phyloP scores from a whole-genome alignment of 2,888 invertebrate species.

The Eilema sororculum region DNA sequence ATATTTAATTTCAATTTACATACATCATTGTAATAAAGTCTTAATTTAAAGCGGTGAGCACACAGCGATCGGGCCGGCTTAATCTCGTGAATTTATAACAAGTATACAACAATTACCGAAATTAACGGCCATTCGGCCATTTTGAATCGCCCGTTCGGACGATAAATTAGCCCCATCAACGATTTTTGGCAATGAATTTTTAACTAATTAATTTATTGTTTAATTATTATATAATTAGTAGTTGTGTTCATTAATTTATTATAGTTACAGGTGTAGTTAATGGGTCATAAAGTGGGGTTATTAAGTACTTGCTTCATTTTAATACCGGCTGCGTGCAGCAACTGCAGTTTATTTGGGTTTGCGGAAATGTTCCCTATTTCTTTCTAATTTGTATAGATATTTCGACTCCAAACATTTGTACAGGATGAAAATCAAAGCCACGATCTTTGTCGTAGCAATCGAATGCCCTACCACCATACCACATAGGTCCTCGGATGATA shows the following conservation, averaged over 20 bases:
- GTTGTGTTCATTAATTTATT: conserved; percentile 54
- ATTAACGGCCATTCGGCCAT: conserved; percentile 71
- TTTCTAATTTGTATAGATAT: background rate
- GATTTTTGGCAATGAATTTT: conserved; percentile 74
- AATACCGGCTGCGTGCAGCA: background rate
- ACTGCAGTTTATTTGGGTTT: background rate
- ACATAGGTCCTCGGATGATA: background rate
- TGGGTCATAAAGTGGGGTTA: background rate
- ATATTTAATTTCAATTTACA: conserved; percentile 49
- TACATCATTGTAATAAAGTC: conserved; percentile 45
- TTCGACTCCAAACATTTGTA: background rate
- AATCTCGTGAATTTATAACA: conserved; percentile 74
- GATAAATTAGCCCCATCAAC: conserved; percentile 64
- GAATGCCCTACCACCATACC: too few species aligned
- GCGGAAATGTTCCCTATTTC: background rate
- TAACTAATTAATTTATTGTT: conserved; percentile 82
- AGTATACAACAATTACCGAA: conserved; percentile 76
- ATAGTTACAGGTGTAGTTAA: conserved; percentile 33
- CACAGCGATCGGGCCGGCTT: conserved; percentile 57
- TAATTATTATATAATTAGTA: conserved; percentile 79
- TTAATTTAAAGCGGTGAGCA: conserved; percentile 50
- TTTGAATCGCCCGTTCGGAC: conserved; percentile 61
- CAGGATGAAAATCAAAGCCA: too few species aligned
- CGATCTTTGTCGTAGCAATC: background rate
- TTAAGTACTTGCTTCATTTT: background rate